These are phyloP conservation scores for Triops cancriformis DNA, from an alignment of 1,140 invertebrate genomes.

Conservation along the genomic window DNA sequence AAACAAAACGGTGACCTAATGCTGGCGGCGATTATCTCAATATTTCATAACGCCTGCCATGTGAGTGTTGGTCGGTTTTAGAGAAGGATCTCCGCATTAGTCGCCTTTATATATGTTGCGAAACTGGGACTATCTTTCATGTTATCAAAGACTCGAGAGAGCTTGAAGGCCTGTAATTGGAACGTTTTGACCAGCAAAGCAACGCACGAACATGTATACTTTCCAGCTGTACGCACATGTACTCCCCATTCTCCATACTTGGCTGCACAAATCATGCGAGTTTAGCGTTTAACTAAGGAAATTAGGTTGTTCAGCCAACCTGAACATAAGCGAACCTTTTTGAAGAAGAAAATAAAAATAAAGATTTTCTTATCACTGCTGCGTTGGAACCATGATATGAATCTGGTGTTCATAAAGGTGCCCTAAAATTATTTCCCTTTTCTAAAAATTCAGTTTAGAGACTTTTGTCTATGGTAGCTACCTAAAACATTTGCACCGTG, in stretches of 20 bases:
- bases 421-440: neutral
- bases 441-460: too few relatives aligned
- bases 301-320: neutral
- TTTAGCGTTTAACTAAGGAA: neutral
- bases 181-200: too few relatives aligned
- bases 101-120: too few relatives aligned
- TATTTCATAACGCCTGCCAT: neutral
- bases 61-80: neutral
- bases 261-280: too few relatives aligned
- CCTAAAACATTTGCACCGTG: neutral
- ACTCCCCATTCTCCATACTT: too few relatives aligned
- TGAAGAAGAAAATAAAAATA: neutral
- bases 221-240: too few relatives aligned
- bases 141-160: too few relatives aligned
- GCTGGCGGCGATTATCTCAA: neutral
- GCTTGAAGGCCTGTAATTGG: too few relatives aligned
- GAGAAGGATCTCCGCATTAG: neutral
- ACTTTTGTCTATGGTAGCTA: neutral
- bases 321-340: neutral
- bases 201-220: too few relatives aligned
- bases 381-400: neutral
- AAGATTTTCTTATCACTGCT: neutral
- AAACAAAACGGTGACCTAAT: neutral
- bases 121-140: too few relatives aligned
- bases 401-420: neutral